A percentile compares a stretch with the other conserved stretches of the same genome.
Evolutionary conservation across 2,797 vertebrate genomes (phyloP).

Genomic region (Diplodus puntazzo): DNA sequence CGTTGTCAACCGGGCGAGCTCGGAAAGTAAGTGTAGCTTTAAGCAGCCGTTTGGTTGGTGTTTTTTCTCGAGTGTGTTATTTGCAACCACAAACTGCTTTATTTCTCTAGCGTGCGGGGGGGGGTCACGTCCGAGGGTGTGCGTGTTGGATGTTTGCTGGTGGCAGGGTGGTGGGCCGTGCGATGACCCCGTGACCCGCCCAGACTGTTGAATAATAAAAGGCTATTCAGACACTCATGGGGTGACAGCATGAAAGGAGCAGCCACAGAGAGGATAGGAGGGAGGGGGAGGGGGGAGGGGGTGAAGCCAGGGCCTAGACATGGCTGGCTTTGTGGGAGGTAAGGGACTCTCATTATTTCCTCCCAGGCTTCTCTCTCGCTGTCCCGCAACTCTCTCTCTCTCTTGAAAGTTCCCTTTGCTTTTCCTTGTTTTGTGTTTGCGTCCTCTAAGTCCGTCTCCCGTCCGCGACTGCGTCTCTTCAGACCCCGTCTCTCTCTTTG

Average conservation of each 20-base stretch:
- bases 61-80: constrained; percentile 1
- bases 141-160: constrained; percentile 72
- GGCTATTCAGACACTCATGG: constrained; percentile 77
- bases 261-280: constrained; percentile 42
- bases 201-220: constrained; percentile 85
- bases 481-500: constrained; percentile 44
- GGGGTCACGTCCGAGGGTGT: constrained; percentile 41
- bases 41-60: constrained; percentile 31
- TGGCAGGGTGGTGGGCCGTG: constrained; percentile 73
- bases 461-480: constrained; percentile 16
- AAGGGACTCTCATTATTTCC: constrained; percentile 77
- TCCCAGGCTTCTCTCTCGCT: constrained; percentile 54
- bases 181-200: constrained; percentile 71
- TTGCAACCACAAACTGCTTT: constrained; percentile 35
- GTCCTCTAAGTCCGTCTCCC: constrained; percentile 43
- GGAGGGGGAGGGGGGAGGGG: not conserved
- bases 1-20: constrained; percentile 28
- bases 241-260: constrained; percentile 82
- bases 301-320: constrained; percentile 44
- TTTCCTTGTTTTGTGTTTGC: constrained; percentile 41
- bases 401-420: constrained; percentile 39
- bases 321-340: constrained; percentile 81
- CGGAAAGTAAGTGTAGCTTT: constrained; percentile 33
- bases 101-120: too few species aligned
- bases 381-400: constrained; percentile 34